Percentiles rank a stretch among this genome's conserved stretches.
Evolutionary conservation across 2,113 vertebrate genomes (phyloP).

Genomic region (Tyto alba): DNA sequence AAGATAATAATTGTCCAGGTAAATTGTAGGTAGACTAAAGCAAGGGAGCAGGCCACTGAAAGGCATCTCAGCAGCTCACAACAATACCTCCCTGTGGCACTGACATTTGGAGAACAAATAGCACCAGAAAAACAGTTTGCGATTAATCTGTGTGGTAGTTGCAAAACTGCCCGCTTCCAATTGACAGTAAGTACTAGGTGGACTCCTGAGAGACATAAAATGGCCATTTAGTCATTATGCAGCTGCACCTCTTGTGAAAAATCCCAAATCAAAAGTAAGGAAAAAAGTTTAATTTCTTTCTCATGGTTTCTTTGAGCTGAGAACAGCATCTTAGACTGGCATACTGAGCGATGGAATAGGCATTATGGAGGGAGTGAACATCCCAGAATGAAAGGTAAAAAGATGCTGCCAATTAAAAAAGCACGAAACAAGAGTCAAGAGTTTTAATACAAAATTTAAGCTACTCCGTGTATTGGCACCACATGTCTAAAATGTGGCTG

Average conservation of each 20-base stretch:
- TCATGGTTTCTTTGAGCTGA: neutral
- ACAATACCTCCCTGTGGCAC: slow-evolving; percentile 8
- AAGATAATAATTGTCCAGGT: slow-evolving; percentile 42
- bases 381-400: neutral
- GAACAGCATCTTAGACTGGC: neutral
- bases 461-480: neutral
- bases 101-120: slow-evolving; percentile 18
- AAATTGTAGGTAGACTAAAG: slow-evolving; percentile 12
- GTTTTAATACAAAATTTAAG: neutral
- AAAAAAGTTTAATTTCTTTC: neutral
- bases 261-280: neutral
- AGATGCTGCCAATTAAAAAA: neutral
- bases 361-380: neutral
- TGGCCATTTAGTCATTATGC: neutral
- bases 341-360: neutral
- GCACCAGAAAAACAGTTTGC: neutral
- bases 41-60: neutral
- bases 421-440: neutral
- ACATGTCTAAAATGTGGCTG: neutral
- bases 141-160: neutral
- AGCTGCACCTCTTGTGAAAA: neutral
- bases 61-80: neutral
- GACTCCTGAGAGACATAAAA: neutral
- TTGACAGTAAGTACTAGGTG: neutral
- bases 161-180: neutral